These are phyloP conservation scores for Acanthacorydalis orientalis DNA, from an alignment of 2,888 invertebrate genomes.

Conservation along the genomic window DNA sequence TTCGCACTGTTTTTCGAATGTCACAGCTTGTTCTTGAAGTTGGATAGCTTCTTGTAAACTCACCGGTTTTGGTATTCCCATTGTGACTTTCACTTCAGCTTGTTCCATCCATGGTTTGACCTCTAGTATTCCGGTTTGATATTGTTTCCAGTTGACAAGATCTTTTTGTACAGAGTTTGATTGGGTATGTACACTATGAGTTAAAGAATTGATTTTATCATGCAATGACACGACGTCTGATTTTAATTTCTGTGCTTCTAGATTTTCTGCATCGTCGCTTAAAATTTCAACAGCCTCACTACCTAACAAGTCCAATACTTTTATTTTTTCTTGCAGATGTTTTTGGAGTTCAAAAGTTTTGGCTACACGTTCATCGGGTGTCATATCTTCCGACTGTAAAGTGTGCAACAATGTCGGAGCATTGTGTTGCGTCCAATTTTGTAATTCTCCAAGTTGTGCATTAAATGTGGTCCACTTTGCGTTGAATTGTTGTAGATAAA, in stretches of 20 bases:
- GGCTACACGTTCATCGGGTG: slow-evolving; percentile 66
- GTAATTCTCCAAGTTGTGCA: slow-evolving; percentile 54
- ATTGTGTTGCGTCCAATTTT: slow-evolving; percentile 64
- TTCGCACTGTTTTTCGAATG: slow-evolving; percentile 63
- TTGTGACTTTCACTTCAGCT: slow-evolving; percentile 64
- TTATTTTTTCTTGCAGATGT: slow-evolving; percentile 59
- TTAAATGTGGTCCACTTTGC: slow-evolving; percentile 69
- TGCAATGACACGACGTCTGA: slow-evolving; percentile 59
- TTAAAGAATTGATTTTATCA: slow-evolving; percentile 57
- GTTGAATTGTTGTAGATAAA: slow-evolving; percentile 64
- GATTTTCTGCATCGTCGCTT: slow-evolving; percentile 42
- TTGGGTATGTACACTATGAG: slow-evolving; percentile 59
- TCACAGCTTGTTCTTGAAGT: slow-evolving; percentile 51
- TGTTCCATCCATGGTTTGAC: slow-evolving; percentile 80
- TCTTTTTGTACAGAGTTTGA: slow-evolving; percentile 60
- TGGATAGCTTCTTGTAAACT: slow-evolving; percentile 68
- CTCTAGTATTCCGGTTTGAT: slow-evolving; percentile 60
- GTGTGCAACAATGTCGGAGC: slow-evolving; percentile 60
- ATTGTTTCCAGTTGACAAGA: slow-evolving; percentile 69
- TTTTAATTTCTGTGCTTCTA: slow-evolving; percentile 56
- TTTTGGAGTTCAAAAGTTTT: slow-evolving; percentile 60
- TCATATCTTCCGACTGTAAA: slow-evolving; percentile 57
- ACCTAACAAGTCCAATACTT: slow-evolving; percentile 52
- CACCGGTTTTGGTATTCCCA: slow-evolving; percentile 54
- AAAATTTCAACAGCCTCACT: slow-evolving; percentile 61